A percentile compares a stretch with the other conserved stretches of the same genome.
phyloP scores from a whole-genome alignment of 2,797 vertebrate genomes.

The Rhabdophis nuchalis region DNA sequence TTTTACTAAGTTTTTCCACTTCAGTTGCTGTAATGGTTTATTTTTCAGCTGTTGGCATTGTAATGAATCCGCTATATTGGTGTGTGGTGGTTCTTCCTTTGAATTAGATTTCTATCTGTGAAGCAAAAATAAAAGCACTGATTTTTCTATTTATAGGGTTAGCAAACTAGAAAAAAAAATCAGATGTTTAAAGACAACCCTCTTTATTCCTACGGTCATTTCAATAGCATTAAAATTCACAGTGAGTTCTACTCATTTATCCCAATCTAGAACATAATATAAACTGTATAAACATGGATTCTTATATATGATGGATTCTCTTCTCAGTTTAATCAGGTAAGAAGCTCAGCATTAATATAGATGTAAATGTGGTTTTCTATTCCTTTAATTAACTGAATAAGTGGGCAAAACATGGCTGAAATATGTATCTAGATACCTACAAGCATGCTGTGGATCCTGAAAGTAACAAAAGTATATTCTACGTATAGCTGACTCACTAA shows the following conservation, averaged over 20 bases:
- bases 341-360: background rate
- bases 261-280: background rate
- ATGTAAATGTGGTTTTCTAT: background rate
- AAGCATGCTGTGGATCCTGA: background rate
- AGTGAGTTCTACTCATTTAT: background rate
- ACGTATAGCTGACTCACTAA: background rate
- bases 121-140: background rate
- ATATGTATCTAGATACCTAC: background rate
- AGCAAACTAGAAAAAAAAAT: background rate
- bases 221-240: background rate
- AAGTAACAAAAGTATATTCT: background rate
- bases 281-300: background rate
- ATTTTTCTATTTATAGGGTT: background rate
- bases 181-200: background rate
- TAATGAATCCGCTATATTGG: background rate
- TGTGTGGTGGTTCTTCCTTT: background rate
- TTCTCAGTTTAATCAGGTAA: background rate
- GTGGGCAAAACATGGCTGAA: background rate
- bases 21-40: constrained; percentile 15
- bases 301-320: background rate
- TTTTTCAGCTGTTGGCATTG: background rate
- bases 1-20: constrained; percentile 42
- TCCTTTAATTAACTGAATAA: background rate
- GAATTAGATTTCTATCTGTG: background rate
- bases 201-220: background rate